Conservation (phyloP, 1,140 invertebrate genomes). For the Philaenus spumarius region DNA sequence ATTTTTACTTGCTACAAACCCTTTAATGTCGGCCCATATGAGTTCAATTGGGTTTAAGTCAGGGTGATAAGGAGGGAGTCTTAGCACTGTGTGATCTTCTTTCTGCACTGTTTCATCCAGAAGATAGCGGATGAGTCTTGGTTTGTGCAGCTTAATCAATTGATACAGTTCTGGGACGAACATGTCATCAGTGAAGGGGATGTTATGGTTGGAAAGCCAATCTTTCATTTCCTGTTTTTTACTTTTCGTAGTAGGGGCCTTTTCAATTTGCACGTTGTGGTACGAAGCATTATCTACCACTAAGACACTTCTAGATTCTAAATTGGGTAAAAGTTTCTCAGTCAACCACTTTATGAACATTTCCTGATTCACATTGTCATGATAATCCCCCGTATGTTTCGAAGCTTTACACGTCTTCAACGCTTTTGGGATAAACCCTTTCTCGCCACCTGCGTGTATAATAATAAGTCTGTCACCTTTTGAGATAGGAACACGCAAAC, state of each 20-base stretch:
- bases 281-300: slow-evolving; percentile 40
- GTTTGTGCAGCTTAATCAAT: neutral
- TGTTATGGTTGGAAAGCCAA: slow-evolving; percentile 23
- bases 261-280: slow-evolving; percentile 31
- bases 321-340: slow-evolving; percentile 33
- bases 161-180: neutral
- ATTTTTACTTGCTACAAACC: no score
- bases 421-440: slow-evolving; percentile 3
- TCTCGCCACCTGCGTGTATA: slow-evolving; percentile 11
- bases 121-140: neutral
- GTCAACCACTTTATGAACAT: slow-evolving; percentile 25
- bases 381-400: slow-evolving; percentile 20
- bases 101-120: neutral
- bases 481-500: neutral
- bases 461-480: slow-evolving; percentile 9
- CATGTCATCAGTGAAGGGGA: neutral
- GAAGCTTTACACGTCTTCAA: neutral
- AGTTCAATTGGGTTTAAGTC: slow-evolving; percentile 26
- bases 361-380: slow-evolving; percentile 23
- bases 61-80: slow-evolving; percentile 26
- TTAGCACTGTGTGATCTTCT: slow-evolving; percentile 15
- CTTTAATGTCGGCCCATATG: slow-evolving; percentile 5
- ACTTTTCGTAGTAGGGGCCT: slow-evolving; percentile 22
- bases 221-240: slow-evolving; percentile 31
- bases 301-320: no score